Evolutionary conservation across 1,140 invertebrate species (phyloP), one percentile per base, ranked within the genome.

Genomic region (Anadara kagoshimensis): DNA sequence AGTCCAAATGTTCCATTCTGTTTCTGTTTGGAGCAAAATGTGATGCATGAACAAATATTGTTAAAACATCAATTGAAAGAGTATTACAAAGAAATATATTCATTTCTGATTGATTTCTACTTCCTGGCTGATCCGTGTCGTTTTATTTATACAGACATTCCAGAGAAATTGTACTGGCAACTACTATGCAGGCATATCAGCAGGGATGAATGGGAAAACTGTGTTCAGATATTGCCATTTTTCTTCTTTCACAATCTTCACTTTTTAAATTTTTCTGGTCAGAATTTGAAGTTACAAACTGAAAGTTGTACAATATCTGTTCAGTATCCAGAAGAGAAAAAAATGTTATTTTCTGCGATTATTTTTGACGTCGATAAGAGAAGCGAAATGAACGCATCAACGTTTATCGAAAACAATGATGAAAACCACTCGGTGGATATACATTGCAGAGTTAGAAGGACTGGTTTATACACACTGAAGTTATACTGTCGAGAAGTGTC

Each of bases 91-190:
- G 14, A 26, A 18, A 54, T 67, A 29, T 18, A 22, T 18, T 14
- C 16, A 11, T 43, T 36, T 16, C 36, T 67, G 11, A 36, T 29
- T 5, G 53, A 67, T 4, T 54, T 18, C 26, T 67, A 41, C 18
- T 54, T 24, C 20, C 53, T 67, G 4, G n/a, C 20, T 5, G 64
- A 67, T 44, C 51, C 49, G 1, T 22, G 26, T 8, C 10, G 12
- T 11, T 56, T 67, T n/a, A 36, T 67, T 11, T 12, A 36, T n/a
- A 67, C 64, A 54, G 29, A 67, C 54, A 11, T 67, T 18, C 64
- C 64, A 22, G 53, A 67, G 26, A 36, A 36, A 36, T 49, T 54
- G 20, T 67, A 56, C 29, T 67, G 64, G 64, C 64, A 67, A 26
- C n/a, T 67, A 10, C 24, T 67, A 16, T 67, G 64, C 20, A 54